Conservation (phyloP, 1,140 invertebrate species). For the Armadillidium nasatum region DNA sequence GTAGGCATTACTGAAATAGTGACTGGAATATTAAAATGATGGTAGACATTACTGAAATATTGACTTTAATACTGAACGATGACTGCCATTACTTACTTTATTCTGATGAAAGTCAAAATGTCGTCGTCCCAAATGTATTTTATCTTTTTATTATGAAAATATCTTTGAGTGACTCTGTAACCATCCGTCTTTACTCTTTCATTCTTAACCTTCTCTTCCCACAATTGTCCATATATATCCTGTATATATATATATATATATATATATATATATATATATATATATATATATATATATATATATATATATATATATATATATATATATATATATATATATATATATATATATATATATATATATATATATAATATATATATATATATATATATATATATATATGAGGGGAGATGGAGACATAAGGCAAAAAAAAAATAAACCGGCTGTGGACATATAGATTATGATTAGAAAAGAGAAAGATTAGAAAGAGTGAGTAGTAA, state of each 20-base stretch:
- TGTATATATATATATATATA: conserved; percentile 17
- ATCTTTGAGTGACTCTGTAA: conserved; percentile 9
- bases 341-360: not conserved
- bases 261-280: conserved; percentile 12
- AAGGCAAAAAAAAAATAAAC: too few relatives aligned
- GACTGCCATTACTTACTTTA: conserved; percentile 44
- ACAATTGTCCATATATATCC: conserved; percentile 44
- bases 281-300: not conserved
- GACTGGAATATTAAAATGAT: too few relatives aligned
- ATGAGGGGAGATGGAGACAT: too few relatives aligned
- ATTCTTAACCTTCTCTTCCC: conserved; percentile 42
- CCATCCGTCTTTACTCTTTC: not conserved
- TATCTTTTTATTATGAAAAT: conserved; percentile 50
- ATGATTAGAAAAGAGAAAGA: too few relatives aligned
- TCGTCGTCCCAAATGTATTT: conserved; percentile 50
- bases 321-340: conserved; percentile 9
- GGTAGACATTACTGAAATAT: too few relatives aligned
- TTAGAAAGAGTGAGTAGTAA: too few relatives aligned
- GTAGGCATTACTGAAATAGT: too few relatives aligned
- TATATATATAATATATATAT: not conserved
- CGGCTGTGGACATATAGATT: too few relatives aligned
- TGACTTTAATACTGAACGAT: too few relatives aligned
- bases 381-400: too few relatives aligned
- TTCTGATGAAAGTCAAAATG: conserved; percentile 45
- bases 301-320: not conserved